Base-by-base conservation (phyloP, 1,140 invertebrate genomes). In the Whitmania pigra region DNA sequence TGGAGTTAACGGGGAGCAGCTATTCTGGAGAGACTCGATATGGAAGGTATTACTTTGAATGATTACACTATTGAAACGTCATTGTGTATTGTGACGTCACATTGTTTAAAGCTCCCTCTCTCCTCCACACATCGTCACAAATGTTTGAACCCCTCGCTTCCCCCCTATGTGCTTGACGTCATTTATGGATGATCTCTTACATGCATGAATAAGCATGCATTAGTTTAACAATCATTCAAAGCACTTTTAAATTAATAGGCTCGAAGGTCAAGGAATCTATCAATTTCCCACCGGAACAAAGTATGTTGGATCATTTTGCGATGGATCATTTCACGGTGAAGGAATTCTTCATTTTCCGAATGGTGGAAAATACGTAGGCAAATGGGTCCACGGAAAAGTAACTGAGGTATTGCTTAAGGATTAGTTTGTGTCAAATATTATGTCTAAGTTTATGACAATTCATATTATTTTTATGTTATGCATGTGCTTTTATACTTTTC, bases 271-370 rank as follows among this genome's bases (percentile, higher is more conserved):
- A 68, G 82, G 82, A 17, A 80, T 74, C 20, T 83, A 83, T 74
- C 77, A 74, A 53, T 82, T 83, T 67, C 80, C 82, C 9, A 83
- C 81, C 63, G 80, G 79, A 69, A 82, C 81, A 1, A 73, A 76
- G 68, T 83, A 84, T 77, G 80, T 81, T 75, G 83, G 83, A 60
- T 80, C 83, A 49, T 75, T 84, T 73, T 80, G 80, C 75, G 82
- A 84, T 78, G 82, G 83, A 55, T 81, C 82, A 79, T 83, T 83
- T 76, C 80, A 84, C 75, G 81, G 83, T 27, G 78, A 80, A 72
- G 83, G 83, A 31, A 80, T 79, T 27, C 75, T 84, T 11, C 80
- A 76, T 74, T 84, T 83, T 74, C 79, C 81, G 55, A 82, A 83
- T 74, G 83, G 83, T 18, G 82, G 82, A 73, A 80, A 79, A 75